phyloP scores from a whole-genome alignment of 2,888 invertebrate genomes.

The Blera fallax region DNA sequence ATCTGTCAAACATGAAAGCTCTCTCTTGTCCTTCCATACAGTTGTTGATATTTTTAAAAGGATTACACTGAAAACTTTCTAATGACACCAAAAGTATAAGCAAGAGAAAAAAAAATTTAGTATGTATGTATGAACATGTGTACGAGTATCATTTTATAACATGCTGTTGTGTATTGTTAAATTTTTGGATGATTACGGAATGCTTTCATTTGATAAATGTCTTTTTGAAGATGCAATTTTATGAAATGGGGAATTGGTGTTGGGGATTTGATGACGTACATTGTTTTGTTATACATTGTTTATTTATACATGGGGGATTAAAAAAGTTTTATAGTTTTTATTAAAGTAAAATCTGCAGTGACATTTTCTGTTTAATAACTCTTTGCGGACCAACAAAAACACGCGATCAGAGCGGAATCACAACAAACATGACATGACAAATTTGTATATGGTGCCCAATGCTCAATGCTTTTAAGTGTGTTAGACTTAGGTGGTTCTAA shows the following conservation, averaged over 20 bases:
- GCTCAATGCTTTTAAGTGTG: too few relatives aligned
- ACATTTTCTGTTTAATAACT: too few relatives aligned
- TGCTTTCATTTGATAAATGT: slow-evolving; percentile 3
- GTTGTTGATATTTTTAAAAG: slow-evolving; percentile 24
- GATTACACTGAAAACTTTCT: slow-evolving; percentile 34
- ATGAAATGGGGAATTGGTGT: background rate
- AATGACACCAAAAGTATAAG: slow-evolving; percentile 32
- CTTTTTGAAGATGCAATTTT: background rate
- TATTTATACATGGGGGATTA: background rate
- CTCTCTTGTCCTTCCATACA: slow-evolving; percentile 12
- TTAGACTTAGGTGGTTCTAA: too few relatives aligned
- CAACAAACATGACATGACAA: too few relatives aligned
- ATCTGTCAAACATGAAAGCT: slow-evolving; percentile 20
- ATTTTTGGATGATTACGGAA: slow-evolving; percentile 14
- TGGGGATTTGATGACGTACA: background rate
- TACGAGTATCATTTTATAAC: background rate
- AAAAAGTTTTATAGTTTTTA: too few relatives aligned
- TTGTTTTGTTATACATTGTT: background rate
- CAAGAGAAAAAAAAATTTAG: background rate
- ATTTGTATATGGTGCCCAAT: too few relatives aligned
- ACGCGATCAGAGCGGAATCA: too few relatives aligned
- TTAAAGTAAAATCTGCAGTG: too few relatives aligned
- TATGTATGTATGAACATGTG: background rate
- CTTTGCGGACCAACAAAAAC: too few relatives aligned
- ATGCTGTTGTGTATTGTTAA: background rate